Conservation (phyloP, 2,888 invertebrate genomes). For the Torymus auratus region DNA sequence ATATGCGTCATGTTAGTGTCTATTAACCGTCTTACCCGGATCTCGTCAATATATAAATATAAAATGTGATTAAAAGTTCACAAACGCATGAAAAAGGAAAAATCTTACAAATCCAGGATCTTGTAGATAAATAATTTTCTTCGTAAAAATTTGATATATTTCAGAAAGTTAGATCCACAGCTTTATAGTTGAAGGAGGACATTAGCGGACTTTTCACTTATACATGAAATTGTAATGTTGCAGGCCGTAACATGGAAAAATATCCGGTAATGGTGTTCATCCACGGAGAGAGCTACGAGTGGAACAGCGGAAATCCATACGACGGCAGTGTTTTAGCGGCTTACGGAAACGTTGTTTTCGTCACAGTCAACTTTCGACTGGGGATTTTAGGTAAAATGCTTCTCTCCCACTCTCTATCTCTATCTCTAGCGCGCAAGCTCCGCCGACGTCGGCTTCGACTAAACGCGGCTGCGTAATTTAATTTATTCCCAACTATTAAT, state of each 20-base stretch:
- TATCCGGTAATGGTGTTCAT: slow-evolving; percentile 94
- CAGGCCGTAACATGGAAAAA: slow-evolving; percentile 76
- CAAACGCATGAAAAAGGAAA: no score
- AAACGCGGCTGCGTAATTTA: slow-evolving; percentile 36
- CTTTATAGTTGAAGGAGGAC: no score
- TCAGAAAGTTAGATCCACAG: no score
- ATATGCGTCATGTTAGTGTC: no score
- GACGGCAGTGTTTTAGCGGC: slow-evolving; percentile 95
- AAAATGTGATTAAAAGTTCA: no score
- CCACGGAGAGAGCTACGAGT: slow-evolving; percentile 97
- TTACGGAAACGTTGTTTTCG: slow-evolving; percentile 92
- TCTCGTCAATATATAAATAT: no score
- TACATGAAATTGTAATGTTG: slow-evolving; percentile 38
- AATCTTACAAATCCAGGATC: no score
- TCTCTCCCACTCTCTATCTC: not conserved
- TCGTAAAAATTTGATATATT: no score
- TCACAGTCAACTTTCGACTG: slow-evolving; percentile 90
- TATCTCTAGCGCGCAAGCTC: not conserved
- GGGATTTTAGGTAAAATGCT: slow-evolving; percentile 85
- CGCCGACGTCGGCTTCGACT: not conserved
- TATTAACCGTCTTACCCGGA: no score
- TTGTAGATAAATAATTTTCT: no score
- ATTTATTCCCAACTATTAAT: slow-evolving; percentile 46
- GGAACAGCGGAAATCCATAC: slow-evolving; percentile 98
- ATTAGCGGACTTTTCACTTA: no score